phyloP scores from a whole-genome alignment of 2,113 vertebrate species.

The Thunnus maccoyii region DNA sequence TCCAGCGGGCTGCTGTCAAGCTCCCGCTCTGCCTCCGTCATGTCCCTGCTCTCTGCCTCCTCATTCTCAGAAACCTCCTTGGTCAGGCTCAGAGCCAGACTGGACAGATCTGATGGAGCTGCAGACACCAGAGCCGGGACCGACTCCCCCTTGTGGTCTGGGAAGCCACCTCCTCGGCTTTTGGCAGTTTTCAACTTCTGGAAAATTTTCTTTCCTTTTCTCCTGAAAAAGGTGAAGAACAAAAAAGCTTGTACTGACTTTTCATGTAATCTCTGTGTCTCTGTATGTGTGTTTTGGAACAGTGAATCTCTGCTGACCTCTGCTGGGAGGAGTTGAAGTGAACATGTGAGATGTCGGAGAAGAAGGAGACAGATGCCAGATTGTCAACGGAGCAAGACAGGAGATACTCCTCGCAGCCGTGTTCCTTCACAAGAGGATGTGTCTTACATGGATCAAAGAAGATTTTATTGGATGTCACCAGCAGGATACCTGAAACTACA shows the following conservation, averaged over 20 bases:
- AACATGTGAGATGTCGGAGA: conserved; percentile 83
- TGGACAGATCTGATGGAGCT: conserved; percentile 36
- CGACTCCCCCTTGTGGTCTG: conserved; percentile 36
- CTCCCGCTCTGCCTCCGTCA: conserved; percentile 66
- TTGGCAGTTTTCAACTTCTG: conserved; percentile 69
- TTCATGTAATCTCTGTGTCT: neutral
- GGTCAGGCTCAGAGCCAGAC: conserved; percentile 40
- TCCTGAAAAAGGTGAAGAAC: conserved; percentile 60
- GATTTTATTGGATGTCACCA: conserved; percentile 86
- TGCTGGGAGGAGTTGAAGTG: conserved; percentile 81
- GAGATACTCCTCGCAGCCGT: conserved; percentile 87
- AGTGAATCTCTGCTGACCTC: conserved; percentile 72
- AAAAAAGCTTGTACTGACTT: neutral
- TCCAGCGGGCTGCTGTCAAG: conserved; percentile 53
- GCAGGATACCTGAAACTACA: conserved; percentile 85
- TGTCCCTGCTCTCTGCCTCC: conserved; percentile 65
- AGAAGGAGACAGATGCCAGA: conserved; percentile 83
- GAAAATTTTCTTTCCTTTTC: conserved; percentile 74
- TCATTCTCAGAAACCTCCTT: conserved; percentile 50
- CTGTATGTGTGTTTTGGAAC: neutral
- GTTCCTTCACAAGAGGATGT: conserved; percentile 84
- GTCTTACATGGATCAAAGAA: conserved; percentile 88
- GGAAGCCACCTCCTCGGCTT: conserved; percentile 7
- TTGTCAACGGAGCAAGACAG: conserved; percentile 84
- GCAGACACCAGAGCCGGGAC: conserved; percentile 45